Evolutionary conservation across 92 coral and sea anemone genomes (phyloP).

Genomic region (Micromussa lordhowensis): DNA sequence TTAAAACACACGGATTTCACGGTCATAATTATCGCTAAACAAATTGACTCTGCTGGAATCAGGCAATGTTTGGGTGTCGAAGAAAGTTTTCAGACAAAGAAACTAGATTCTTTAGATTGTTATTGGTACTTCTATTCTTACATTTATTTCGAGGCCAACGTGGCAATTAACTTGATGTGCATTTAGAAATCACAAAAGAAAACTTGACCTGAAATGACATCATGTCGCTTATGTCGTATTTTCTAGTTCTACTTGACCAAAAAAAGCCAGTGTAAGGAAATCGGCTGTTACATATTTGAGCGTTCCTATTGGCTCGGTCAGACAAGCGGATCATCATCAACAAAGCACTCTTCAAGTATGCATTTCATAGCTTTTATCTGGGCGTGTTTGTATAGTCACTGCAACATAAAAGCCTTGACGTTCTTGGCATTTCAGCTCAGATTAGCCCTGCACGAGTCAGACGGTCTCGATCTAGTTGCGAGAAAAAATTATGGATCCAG

Average conservation of each 20-base stretch:
- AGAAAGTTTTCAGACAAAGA: conserved; percentile 15
- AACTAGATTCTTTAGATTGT: conserved; percentile 19
- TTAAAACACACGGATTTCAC: background rate
- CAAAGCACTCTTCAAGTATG: background rate
- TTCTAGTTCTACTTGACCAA: background rate
- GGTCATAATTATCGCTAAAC: background rate
- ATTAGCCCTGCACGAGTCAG: conserved; percentile 1
- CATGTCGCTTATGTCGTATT: background rate
- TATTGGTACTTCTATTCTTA: background rate
- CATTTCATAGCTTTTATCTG: conserved; percentile 8
- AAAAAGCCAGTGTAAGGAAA: background rate
- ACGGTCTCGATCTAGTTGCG: background rate
- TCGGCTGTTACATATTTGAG: background rate
- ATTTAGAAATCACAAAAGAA: background rate
- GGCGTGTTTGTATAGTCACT: conserved; percentile 38
- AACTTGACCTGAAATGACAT: conserved; percentile 2
- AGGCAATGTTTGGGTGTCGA: conserved; percentile 4
- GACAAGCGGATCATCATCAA: conserved; percentile 23
- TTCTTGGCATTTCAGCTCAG: conserved; percentile 17
- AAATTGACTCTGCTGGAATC: background rate
- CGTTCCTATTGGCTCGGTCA: conserved; percentile 28
- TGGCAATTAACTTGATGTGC: background rate
- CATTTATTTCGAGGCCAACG: background rate
- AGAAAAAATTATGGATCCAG: conserved; percentile 20
- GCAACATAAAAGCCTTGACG: background rate